Conservation (phyloP, 2,113 vertebrate species). For the Probosciger aterrimus region DNA sequence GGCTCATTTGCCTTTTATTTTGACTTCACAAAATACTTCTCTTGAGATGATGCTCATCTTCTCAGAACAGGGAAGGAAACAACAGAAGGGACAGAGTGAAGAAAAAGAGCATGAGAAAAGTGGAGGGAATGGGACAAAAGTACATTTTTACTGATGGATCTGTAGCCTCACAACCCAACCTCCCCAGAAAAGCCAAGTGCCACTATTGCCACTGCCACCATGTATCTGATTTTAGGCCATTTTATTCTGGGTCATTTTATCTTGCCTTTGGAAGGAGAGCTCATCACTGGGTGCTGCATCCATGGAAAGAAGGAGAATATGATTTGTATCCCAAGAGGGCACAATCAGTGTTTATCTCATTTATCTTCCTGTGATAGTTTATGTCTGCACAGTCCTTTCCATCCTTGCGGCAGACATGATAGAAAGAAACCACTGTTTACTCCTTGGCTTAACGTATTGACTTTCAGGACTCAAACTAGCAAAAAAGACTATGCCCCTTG, state of each 20-base stretch:
- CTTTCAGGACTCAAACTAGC: not conserved
- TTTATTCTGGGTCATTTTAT: not conserved
- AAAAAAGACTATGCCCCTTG: not conserved
- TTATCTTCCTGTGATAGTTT: not conserved
- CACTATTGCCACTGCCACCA: not conserved
- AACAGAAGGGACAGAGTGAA: not conserved
- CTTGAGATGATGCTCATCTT: not conserved
- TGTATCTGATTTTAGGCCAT: not conserved
- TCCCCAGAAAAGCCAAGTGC: not conserved
- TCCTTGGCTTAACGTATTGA: not conserved
- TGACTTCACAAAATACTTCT: not conserved
- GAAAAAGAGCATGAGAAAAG: not conserved
- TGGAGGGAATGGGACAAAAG: not conserved
- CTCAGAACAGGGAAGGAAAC: not conserved
- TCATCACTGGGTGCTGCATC: fast-evolving
- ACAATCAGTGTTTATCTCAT: not conserved
- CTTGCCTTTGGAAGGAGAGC: not conserved
- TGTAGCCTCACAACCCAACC: fast-evolving
- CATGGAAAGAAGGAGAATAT: not conserved
- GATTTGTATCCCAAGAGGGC: not conserved
- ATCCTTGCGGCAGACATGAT: not conserved
- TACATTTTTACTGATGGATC: not conserved
- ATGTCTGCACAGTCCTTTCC: not conserved
- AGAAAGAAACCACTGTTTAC: not conserved
- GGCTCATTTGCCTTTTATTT: not conserved